Percentiles rank a stretch among this genome's conserved stretches.
These are phyloP conservation scores for Octopus bimaculoides DNA, from an alignment of 1,140 invertebrate genomes.

Conservation along the genomic window DNA sequence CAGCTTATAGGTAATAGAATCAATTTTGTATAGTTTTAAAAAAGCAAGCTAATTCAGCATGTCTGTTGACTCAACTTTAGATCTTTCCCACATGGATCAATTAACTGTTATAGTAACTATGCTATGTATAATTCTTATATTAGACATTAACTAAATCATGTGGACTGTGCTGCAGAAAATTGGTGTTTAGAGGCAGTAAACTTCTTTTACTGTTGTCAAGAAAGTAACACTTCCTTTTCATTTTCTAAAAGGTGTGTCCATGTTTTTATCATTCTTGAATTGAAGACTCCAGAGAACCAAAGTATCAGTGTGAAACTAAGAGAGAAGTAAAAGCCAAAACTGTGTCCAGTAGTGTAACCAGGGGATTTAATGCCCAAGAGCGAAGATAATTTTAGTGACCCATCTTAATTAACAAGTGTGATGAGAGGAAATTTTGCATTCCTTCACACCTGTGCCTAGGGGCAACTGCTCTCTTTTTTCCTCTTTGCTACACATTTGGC, in stretches of 20 bases:
- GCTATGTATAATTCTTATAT: no score
- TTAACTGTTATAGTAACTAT: conserved; percentile 4
- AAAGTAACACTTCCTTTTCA: neutral
- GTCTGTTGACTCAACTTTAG: neutral
- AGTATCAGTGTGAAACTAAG: conserved; percentile 1
- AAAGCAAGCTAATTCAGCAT: conserved; percentile 1
- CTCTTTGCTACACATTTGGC: no score
- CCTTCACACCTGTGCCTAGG: no score
- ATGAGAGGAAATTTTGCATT: no score
- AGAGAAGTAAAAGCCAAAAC: neutral
- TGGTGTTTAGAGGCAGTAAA: neutral
- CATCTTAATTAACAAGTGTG: no score
- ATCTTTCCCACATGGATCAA: conserved; percentile 7
- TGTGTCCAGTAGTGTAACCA: no score
- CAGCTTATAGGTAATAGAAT: conserved; percentile 4
- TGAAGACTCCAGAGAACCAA: neutral
- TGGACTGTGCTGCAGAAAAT: no score
- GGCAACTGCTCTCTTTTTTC: no score
- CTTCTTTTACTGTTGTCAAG: neutral
- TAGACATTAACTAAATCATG: neutral
- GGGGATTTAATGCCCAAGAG: no score
- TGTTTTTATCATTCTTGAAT: conserved; percentile 1
- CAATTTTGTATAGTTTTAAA: conserved; percentile 1
- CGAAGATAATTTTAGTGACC: no score
- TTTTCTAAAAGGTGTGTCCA: neutral